Percentiles rank a stretch among this genome's conserved stretches.
phyloP scores from a whole-genome alignment of 2,113 vertebrate genomes.

The Sphaerodactylus townsendi region DNA sequence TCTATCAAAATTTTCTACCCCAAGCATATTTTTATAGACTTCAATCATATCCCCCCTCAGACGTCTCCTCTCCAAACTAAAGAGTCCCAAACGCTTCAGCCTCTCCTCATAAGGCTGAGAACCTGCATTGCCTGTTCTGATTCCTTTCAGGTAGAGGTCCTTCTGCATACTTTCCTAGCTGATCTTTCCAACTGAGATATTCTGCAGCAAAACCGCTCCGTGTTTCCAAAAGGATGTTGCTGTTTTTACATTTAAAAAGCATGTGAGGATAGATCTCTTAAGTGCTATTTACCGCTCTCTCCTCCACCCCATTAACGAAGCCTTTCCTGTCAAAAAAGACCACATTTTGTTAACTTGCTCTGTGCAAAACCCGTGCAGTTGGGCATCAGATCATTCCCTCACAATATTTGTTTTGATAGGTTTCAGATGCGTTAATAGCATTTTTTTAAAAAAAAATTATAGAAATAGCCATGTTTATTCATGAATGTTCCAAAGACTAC shows the following conservation, averaged over 20 bases:
- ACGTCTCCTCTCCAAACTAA: no score
- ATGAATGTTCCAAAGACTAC: conserved; percentile 6
- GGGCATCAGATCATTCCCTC: not conserved
- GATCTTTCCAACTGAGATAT: no score
- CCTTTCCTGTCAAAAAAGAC: not conserved
- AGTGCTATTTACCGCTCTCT: not conserved
- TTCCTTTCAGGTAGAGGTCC: no score
- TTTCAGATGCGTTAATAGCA: not conserved
- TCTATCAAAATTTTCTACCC: no score
- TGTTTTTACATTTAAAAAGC: not conserved
- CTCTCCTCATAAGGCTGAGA: no score
- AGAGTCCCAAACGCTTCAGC: no score
- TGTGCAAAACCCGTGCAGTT: accelerated
- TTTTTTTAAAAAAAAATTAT: not conserved
- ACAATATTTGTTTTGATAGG: not conserved
- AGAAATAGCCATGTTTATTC: not conserved
- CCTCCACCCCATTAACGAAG: not conserved
- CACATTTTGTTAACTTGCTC: not conserved
- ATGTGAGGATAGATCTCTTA: not conserved
- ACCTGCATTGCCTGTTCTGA: no score
- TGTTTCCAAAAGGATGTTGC: not conserved
- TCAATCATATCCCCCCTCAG: no score
- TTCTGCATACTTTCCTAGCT: no score
- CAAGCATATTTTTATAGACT: no score
- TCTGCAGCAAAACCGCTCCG: not conserved